Evolutionary conservation across 2,797 vertebrate genomes (phyloP).

Genomic region (Pteronotus mesoamericanus): DNA sequence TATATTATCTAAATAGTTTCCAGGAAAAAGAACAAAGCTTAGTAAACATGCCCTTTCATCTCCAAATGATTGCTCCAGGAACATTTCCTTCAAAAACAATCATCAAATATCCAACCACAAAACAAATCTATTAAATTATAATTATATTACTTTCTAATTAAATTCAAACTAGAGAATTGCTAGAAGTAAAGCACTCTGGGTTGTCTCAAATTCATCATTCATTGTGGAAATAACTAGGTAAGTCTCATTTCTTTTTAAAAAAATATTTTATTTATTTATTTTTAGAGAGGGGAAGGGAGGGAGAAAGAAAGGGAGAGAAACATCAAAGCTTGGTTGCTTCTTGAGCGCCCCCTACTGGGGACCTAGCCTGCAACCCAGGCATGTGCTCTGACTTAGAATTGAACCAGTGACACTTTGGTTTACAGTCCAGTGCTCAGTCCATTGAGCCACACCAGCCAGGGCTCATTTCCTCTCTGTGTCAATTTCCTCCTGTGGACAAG

Average conservation of each 20-base stretch:
- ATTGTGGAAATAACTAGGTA: not conserved
- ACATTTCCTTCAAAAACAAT: not conserved
- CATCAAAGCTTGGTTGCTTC: no score
- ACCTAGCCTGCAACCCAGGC: no score
- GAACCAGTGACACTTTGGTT: no score
- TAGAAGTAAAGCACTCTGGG: not conserved
- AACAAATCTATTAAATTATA: not conserved
- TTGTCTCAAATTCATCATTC: not conserved
- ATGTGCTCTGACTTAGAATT: no score
- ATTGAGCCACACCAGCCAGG: no score
- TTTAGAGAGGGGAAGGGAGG: no score
- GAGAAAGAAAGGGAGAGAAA: no score
- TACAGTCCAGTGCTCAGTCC: no score
- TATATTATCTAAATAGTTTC: not conserved
- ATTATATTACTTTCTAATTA: conserved; percentile 8
- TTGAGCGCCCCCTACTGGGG: no score
- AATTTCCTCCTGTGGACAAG: not conserved
- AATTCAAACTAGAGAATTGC: not conserved
- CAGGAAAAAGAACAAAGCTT: not conserved
- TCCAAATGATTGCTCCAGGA: not conserved
- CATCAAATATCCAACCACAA: not conserved
- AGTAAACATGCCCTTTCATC: not conserved
- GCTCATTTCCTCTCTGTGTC: no score
- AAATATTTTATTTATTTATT: no score
- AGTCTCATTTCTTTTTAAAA: conserved; percentile 18